Base-by-base conservation (phyloP, 2,888 invertebrate species). In the Pyrrhosoma nymphula region DNA sequence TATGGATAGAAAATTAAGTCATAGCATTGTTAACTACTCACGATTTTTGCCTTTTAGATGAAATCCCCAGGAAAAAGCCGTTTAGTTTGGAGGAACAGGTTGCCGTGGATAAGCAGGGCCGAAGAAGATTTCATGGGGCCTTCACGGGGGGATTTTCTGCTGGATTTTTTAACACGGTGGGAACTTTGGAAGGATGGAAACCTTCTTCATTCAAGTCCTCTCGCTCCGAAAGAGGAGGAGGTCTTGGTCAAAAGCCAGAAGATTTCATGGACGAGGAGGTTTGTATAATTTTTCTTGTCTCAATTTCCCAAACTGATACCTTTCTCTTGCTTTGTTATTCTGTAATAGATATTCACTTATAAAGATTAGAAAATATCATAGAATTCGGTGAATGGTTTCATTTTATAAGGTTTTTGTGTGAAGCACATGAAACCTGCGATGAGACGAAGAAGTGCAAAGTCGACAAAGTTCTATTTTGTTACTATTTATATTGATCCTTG, bases 111-210 rank as follows among this genome's bases (percentile, higher is more conserved):
- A 98, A 98, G 60, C 98, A 99, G 96, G 99, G 99, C 0, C 97
- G 98, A 95, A 97, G 99, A 18, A 97, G 99, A 96, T 99, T 99
- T 97, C 99, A 99, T 97, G 99, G 99, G 16, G 99, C 99, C 0
- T 99, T 99, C 96, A 99, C 99, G 0, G 99, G 99, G 0, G 99
- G 99, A 4, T 99, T 99, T 97, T 99, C 99, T 26, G 99, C 99
- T 0, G 99, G 99, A 0, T 99, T 99, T 96, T 99, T 98, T 96
- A 99, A 99, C 96, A 98, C 99, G 0, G 99, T 99, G 39, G 99
- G 99, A 0, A 98, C 99, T 0, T 98, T 98, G 96, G 99, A 99
- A 97, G 99, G 99, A 95, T 99, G 99, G 99, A 98, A 98, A 20
- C 99, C 99, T 0, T 97, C 98, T 63, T 98, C 98, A 30, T 99